phyloP scores from a whole-genome alignment of 2,888 invertebrate genomes.

The Miltochrista miniata region DNA sequence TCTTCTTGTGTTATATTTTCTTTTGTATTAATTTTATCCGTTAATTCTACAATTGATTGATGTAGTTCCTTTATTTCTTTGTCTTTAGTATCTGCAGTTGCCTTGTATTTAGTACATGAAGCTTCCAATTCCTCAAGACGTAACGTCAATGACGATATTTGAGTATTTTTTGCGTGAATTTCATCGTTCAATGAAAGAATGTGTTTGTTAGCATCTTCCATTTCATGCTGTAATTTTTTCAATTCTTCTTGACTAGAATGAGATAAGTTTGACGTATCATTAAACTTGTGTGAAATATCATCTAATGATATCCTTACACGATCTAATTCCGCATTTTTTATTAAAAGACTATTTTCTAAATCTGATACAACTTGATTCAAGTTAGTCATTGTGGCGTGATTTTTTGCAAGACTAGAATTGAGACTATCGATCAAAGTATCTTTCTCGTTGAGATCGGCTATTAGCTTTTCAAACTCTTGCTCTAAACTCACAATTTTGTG shows the following conservation, averaged over 20 bases:
- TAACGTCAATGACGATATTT: conserved; percentile 49
- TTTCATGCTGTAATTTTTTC: conserved; percentile 50
- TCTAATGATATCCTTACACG: conserved; percentile 48
- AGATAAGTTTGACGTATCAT: conserved; percentile 35
- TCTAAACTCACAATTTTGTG: conserved; percentile 65
- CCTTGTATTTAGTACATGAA: conserved; percentile 41
- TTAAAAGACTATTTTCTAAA: conserved; percentile 46
- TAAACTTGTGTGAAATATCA: conserved; percentile 42
- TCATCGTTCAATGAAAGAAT: conserved; percentile 54
- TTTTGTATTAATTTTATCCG: conserved; percentile 57
- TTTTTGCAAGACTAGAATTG: conserved; percentile 50
- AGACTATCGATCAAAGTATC: conserved; percentile 62
- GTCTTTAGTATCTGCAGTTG: conserved; percentile 52
- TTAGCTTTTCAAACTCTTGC: conserved; percentile 64
- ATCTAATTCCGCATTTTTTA: conserved; percentile 61
- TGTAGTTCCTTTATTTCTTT: conserved; percentile 69
- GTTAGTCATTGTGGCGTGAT: conserved; percentile 43
- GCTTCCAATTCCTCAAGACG: conserved; percentile 49
- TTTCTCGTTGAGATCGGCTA: conserved; percentile 68
- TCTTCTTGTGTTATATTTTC: conserved; percentile 56
- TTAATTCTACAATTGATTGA: conserved; percentile 61
- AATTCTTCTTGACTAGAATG: conserved; percentile 53
- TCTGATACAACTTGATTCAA: conserved; percentile 49
- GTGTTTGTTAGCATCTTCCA: conserved; percentile 57
- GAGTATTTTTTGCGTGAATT: conserved; percentile 48